Evolutionary conservation across 2,797 vertebrate genomes (phyloP), one percentile per base, ranked within the genome.

Genomic region (Characodon lateralis): DNA sequence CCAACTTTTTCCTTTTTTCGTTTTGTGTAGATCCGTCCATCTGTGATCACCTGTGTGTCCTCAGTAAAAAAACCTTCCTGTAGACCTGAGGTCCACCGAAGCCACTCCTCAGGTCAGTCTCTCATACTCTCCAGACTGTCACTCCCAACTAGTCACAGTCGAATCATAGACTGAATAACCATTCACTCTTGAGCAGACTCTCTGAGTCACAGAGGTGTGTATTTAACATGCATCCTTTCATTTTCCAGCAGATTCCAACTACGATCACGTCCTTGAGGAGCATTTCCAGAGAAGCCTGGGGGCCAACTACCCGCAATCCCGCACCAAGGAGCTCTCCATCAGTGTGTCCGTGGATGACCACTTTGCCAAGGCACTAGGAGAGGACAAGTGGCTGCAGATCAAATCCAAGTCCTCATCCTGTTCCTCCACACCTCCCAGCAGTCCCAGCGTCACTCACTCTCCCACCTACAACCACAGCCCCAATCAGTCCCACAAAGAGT

Each of bases 271-370:
- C 24, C 93, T 95, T 0, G 96, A 96, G 20, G 96, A 96, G 85
- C 96, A 96, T 73, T 96, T 96, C 91, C 93, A 96, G 84, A 89
- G 94, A 53, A 96, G 96, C 85, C 94, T 96, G 1, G 96, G 96
- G 0, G 76, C 83, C 24, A 87, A 94, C 87, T 96, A 96, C 89
- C 93, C 94, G 71, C 90, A 84, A 56, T 73, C 85, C 51, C 83
- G 72, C 41, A 82, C 94, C 72, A 91, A 89, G 89, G 94, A 93
- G 85, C 89, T 93, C 39, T 95, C 95, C 78, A 95, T 95, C 92
- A 95, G 94, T 14, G 92, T 95, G 50, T 96, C 95, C 0, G 96
- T 96, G 0, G 96, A 96, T 5, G 95, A 96, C 85, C 96, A 96
- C 86, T 96, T 96, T 9, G 94, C 96, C 90, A 96, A 96, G 85